Percentiles rank a stretch among this genome's conserved stretches.
These are phyloP conservation scores for Edolisoma coerulescens DNA, from an alignment of 2,113 vertebrate genomes.

Conservation along the genomic window DNA sequence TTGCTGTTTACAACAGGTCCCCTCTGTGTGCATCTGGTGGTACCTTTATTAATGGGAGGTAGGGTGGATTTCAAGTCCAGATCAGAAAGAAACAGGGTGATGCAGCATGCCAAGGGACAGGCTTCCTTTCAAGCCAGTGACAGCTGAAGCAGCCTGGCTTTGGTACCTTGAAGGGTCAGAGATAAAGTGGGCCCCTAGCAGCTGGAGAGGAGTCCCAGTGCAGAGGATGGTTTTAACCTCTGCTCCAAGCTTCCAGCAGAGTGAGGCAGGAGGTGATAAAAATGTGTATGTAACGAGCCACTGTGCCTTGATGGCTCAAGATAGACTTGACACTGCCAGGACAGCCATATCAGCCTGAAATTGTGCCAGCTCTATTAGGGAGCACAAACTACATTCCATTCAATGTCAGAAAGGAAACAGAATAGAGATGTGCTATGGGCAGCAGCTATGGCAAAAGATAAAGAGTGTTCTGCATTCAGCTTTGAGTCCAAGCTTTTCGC, in stretches of 20 bases:
- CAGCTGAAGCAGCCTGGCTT: slow-evolving; percentile 7
- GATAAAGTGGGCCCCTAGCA: neutral
- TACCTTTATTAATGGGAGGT: neutral
- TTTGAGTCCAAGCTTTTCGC: neutral
- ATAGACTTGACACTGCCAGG: slow-evolving; percentile 28
- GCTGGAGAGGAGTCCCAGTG: neutral
- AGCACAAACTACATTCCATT: neutral
- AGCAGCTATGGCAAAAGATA: neutral
- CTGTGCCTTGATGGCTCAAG: neutral
- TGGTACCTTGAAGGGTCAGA: neutral
- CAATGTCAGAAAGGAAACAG: neutral
- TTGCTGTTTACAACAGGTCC: neutral
- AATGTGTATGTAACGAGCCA: neutral
- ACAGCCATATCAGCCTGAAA: neutral
- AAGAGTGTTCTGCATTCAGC: neutral
- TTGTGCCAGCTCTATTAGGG: neutral
- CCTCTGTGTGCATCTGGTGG: neutral
- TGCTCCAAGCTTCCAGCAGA: neutral
- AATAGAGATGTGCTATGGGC: neutral
- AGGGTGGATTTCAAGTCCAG: neutral
- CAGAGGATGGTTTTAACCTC: slow-evolving; percentile 42
- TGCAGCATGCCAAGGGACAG: neutral
- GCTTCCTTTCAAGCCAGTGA: neutral
- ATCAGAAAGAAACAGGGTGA: neutral
- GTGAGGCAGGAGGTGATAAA: neutral